Evolutionary conservation across 1,140 invertebrate genomes (phyloP), one percentile per base, ranked within the genome.

Genomic region (Holcopasites calliopsidis): DNA sequence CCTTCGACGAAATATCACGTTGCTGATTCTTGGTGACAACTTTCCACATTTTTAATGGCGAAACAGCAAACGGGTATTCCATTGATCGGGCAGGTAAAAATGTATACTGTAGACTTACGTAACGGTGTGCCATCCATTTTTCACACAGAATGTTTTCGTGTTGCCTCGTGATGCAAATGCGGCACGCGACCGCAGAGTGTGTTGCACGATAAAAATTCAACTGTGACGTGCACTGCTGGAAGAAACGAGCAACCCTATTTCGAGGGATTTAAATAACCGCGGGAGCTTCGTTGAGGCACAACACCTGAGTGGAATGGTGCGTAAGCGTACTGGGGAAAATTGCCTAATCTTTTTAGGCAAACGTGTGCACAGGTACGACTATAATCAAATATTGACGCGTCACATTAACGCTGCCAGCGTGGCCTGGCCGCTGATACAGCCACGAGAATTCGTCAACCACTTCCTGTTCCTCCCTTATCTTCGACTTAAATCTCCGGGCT

Each of bases 231-330:
- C 10, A 28, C 23, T 16, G 11, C 7, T 2, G 6, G 5, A n/a
- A 23, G 11, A 33, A 54, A 54, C 23, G 28, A 54, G 62, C 75
- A 82, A 57, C 35, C 72, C 58, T 49, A 81, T 82, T 82, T 81
- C 86, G 84, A 87, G 86, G 83, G 77, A 87, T 86, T 87, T 85
- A 87, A 85, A 86, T 85, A 84, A 82, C 68, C 77, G 77, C 70
- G 42, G 55, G 72, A 76, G 72, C 62, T 76, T 70, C 75, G 76
- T 44, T 50, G 60, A 6, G 60, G 77, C 71, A 72, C 65, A 75
- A 79, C 81, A 84, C 81, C 79, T 86, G 85, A 86, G 82, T 77
- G 74, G 77, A 74, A n/a, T n/a, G n/a, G 80, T 26, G 26, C 49
- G 21, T 47, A 80, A 31, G 35, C 50, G 6, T 23, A 8, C 78